Base-by-base conservation (phyloP, 2,113 vertebrate genomes). In the Pheucticus melanocephalus region DNA sequence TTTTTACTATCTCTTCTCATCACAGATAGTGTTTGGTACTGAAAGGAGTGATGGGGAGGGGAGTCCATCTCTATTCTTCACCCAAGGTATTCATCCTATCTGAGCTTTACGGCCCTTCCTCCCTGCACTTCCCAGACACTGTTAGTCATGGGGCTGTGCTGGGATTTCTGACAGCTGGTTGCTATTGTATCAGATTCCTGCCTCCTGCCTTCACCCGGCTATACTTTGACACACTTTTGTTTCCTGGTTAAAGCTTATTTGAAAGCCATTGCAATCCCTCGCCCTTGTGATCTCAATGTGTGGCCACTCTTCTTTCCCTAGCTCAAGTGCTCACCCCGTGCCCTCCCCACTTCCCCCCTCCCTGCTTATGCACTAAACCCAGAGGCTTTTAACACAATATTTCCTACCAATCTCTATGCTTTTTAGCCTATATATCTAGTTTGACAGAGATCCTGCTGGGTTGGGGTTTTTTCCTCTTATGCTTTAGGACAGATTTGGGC, bases 1-100 rank as follows among this genome's bases (percentile, higher is more conserved):
- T 86, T 97, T 94, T 86, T 20, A 93, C 95, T 91, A 97, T 57
- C 51, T 94, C 22, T n/a, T 69, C 69, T 96, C 48, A 20, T 91
- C 94, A 76, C 42, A 73, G 13, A 35, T 24, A 45, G n/a, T 30
- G 73, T 71, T 92, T 72, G 73, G 31, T 59, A 50, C 35, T 15
- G 65, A 88, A 85, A 68, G 45, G 50, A 80, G 33, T 39, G 64
- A 91, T 72, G 57, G 68, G 53, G 37, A 63, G 23, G 11, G 50
- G 50, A 79, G 25, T 63, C 53, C 40, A 15, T 47, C 59, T 59
- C 53, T 47, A 3, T 25, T 76, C 47, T 53, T 87, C 54, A 82
- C 24, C 57, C 76, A 51, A 47, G 42, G 15, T 27, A 33, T 47
- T 75, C 37, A 37, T 77, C 35, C 60, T 39, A 13, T 18, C 39